These are phyloP conservation scores for Lordiphosa stackelbergi DNA, from an alignment of 1,140 invertebrate genomes.

Conservation along the genomic window DNA sequence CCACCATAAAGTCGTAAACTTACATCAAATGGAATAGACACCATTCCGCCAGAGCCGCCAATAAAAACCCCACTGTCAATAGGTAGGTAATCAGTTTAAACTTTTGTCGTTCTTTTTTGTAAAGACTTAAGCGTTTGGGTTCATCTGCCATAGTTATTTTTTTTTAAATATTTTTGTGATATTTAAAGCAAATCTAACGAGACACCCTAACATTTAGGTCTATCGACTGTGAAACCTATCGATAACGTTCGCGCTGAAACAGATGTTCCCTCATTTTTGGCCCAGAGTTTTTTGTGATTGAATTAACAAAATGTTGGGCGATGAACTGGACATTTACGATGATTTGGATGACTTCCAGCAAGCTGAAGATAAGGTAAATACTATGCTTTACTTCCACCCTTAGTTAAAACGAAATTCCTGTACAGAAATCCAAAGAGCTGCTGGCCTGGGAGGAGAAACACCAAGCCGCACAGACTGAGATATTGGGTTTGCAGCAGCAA, in stretches of 20 bases:
- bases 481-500: conserved; percentile 29
- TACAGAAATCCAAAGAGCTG: conserved; percentile 65
- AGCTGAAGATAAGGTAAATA: conserved; percentile 50
- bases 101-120: not conserved
- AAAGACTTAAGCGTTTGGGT: not conserved
- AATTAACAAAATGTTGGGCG: conserved; percentile 28
- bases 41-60: conserved; percentile 29
- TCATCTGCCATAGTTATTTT: no score
- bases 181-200: no score
- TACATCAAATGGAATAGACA: conserved; percentile 28
- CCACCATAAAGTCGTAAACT: not conserved
- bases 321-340: conserved; percentile 67
- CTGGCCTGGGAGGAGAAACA: conserved; percentile 48
- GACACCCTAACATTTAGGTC: no score
- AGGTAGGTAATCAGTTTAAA: conserved; percentile 14
- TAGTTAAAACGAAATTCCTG: not conserved
- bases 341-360: conserved; percentile 70
- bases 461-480: conserved; percentile 33
- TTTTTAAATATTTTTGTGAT: no score
- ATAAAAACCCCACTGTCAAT: conserved; percentile 3
- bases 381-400: no score
- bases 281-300: no score
- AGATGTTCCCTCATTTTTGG: no score
- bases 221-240: no score
- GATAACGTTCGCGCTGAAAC: no score